phyloP scores from a whole-genome alignment of 2,113 vertebrate genomes.

The Podiceps cristatus region DNA sequence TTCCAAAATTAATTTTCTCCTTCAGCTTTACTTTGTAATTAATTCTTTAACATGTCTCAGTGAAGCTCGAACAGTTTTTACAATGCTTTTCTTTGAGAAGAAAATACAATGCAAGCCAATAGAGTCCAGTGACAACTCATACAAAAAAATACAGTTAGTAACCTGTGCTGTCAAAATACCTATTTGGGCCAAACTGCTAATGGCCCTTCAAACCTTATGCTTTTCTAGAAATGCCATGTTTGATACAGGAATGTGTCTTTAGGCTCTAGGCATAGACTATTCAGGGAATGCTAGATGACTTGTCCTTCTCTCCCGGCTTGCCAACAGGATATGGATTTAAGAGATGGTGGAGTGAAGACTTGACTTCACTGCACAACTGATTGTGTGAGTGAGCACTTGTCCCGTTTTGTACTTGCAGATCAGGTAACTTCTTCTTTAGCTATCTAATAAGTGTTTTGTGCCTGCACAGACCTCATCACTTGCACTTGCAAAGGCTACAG shows the following conservation, averaged over 20 bases:
- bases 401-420: background rate
- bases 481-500: background rate
- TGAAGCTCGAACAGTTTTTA: slow-evolving; percentile 61
- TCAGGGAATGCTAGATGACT: background rate
- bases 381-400: background rate
- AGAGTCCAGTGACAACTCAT: background rate
- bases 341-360: background rate
- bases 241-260: background rate
- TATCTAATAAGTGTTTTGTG: background rate
- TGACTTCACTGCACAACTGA: background rate
- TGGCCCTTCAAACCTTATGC: background rate
- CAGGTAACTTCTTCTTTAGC: background rate
- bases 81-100: slow-evolving; percentile 36
- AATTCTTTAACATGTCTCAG: slow-evolving; percentile 79
- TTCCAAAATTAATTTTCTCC: slow-evolving; percentile 85
- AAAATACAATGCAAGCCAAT: slow-evolving; percentile 34
- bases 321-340: background rate
- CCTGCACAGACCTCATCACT: background rate
- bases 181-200: background rate
- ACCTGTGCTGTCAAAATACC: background rate
- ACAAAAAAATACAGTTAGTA: background rate
- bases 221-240: background rate
- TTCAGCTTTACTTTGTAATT: slow-evolving; percentile 81
- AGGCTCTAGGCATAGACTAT: accelerated
- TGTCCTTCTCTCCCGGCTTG: background rate